A percentile compares a stretch with the other conserved stretches of the same genome.
Evolutionary conservation across 2,797 vertebrate species (phyloP).

Genomic region (Platyrinchus mystaceus): DNA sequence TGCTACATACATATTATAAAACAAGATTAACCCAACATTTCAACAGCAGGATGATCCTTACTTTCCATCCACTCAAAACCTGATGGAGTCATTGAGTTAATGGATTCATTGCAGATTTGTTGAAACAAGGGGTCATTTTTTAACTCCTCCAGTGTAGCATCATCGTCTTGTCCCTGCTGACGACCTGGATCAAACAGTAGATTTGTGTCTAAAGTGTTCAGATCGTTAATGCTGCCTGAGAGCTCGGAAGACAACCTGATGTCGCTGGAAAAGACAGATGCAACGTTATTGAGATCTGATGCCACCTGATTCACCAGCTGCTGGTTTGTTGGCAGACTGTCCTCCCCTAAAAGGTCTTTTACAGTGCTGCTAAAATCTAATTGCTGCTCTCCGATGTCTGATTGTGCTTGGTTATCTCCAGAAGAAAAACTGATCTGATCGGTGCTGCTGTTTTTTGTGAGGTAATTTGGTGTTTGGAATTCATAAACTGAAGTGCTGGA

Average conservation of each 20-base stretch:
- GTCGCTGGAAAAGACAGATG: slow-evolving; percentile 87
- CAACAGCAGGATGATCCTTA: slow-evolving; percentile 97
- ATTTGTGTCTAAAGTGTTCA: slow-evolving; percentile 93
- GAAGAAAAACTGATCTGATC: slow-evolving; percentile 86
- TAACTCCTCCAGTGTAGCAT: slow-evolving; percentile 88
- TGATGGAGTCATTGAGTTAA: slow-evolving; percentile 83
- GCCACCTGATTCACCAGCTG: slow-evolving; percentile 87
- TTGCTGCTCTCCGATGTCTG: slow-evolving; percentile 85
- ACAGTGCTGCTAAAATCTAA: slow-evolving; percentile 89
- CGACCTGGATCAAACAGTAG: slow-evolving; percentile 95
- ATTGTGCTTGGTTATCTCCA: slow-evolving; percentile 87
- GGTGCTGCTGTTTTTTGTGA: slow-evolving; percentile 85
- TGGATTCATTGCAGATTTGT: slow-evolving; percentile 91
- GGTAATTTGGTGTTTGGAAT: slow-evolving; percentile 89
- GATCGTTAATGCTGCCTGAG: slow-evolving; percentile 93
- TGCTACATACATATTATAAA: slow-evolving; percentile 86
- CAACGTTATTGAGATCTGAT: slow-evolving; percentile 80
- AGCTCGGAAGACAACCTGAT: slow-evolving; percentile 94
- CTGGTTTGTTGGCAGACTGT: slow-evolving; percentile 81
- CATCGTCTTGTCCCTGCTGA: slow-evolving; percentile 92
- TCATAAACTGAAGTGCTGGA: slow-evolving; percentile 87
- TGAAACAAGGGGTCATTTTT: slow-evolving; percentile 96
- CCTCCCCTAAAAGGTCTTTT: slow-evolving; percentile 88
- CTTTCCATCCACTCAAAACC: slow-evolving; percentile 98
- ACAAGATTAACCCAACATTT: slow-evolving; percentile 94